Evolutionary conservation across 2,888 invertebrate species (phyloP), one percentile per base, ranked within the genome.

Genomic region (Tiphia femorata): DNA sequence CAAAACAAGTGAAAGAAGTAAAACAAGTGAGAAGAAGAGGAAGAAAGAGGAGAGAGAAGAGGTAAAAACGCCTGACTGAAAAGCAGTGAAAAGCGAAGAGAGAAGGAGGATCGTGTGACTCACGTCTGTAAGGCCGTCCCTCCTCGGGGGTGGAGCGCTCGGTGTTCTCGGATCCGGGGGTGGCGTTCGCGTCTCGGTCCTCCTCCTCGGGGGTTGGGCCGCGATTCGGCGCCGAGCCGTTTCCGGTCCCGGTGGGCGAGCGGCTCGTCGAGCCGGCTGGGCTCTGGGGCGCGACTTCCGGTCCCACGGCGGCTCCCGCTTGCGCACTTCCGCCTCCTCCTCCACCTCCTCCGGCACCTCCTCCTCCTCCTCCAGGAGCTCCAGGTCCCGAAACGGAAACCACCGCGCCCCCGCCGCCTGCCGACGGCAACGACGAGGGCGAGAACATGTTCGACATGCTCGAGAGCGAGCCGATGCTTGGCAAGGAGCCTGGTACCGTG

Each of bases 101-200:
- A 47, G 19, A 23, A 16, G 4, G 33, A 44, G 12, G 33, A 8
- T n/a, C 33, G 33, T 14, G 14, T 14, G 27, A 84, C 84, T 84
- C 73, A 84, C 84, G 84, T 83, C 84, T 77, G 60, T 82, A 84
- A 19, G 84, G 83, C 53, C 84, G 79, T 72, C 84, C 84, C 64
- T 85, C 85, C 67, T 85, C 85, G 2, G 85, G 85, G 27, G 85
- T 85, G 20, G 85, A 85, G n/a, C 85, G 75, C 57, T 85, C 85
- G 40, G 85, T 85, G 55, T 84, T 84, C 62, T 85, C 85, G n/a
- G 85, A 85, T 27, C 84, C 84, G 1, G 85, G 85, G 0, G 85
- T 85, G 2, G 82, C 84, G 56, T 84, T 84, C 10, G 83, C 78
- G 40, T 84, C 84, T 20, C 84, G 78, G 44, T 84, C 83, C 49